Conservation (phyloP, 2,113 vertebrate genomes). For the Cairina moschata region DNA sequence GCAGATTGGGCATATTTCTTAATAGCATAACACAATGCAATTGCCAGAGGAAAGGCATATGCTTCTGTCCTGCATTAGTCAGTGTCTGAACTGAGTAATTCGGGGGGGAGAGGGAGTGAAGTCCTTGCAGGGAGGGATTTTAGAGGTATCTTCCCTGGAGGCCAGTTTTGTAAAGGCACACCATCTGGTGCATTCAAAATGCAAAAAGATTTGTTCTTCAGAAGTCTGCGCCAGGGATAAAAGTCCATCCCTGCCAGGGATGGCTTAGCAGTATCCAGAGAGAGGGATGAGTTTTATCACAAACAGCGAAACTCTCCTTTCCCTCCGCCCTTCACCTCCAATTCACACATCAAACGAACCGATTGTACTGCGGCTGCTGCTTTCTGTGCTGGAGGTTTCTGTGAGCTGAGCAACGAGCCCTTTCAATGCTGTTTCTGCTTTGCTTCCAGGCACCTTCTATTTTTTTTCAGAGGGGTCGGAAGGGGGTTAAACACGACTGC, state of each 20-base stretch:
- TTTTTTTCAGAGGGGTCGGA: slow-evolving; percentile 1
- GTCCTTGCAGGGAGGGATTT: slow-evolving; percentile 59
- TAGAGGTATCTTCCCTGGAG: slow-evolving; percentile 67
- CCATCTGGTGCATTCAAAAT: slow-evolving; percentile 74
- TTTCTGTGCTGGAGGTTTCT: slow-evolving; percentile 54
- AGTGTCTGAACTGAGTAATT: slow-evolving; percentile 58
- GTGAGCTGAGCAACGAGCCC: slow-evolving; percentile 47
- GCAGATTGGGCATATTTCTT: slow-evolving; percentile 65
- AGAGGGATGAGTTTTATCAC: slow-evolving; percentile 66
- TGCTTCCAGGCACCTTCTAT: slow-evolving; percentile 46
- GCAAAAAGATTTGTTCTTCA: slow-evolving; percentile 71
- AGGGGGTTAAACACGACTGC: background rate
- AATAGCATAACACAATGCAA: slow-evolving; percentile 60
- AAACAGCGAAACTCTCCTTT: slow-evolving; percentile 48
- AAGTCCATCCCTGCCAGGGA: slow-evolving; percentile 67
- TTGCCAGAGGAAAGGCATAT: slow-evolving; percentile 70
- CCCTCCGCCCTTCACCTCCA: slow-evolving; percentile 64
- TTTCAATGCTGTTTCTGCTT: slow-evolving; percentile 48
- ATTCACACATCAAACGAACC: slow-evolving; percentile 67
- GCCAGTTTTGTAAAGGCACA: slow-evolving; percentile 58
- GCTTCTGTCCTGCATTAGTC: slow-evolving; percentile 47
- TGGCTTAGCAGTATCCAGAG: slow-evolving; percentile 69
- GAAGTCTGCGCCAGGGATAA: slow-evolving; percentile 73
- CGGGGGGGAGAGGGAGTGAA: background rate
- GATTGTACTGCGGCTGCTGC: slow-evolving; percentile 41